A percentile compares a stretch with the other conserved stretches of the same genome.
phyloP scores from a whole-genome alignment of 2,113 vertebrate genomes.

The Chunga burmeisteri region DNA sequence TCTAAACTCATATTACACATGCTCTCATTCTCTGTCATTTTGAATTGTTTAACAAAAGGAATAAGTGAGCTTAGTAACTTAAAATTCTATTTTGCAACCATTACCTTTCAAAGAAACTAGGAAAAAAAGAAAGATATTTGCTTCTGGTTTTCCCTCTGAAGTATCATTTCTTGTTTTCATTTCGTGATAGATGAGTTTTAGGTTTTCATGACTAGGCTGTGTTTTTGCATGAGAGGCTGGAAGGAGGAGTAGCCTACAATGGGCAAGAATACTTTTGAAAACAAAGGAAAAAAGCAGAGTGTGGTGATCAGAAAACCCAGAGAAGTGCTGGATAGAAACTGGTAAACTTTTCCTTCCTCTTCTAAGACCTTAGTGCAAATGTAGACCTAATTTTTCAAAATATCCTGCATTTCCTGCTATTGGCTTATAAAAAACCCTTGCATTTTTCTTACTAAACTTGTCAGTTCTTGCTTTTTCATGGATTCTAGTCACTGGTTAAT shows the following conservation, averaged over 20 bases:
- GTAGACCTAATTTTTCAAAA: background rate
- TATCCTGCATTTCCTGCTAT: background rate
- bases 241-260: background rate
- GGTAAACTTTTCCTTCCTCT: background rate
- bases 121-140: background rate
- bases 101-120: background rate
- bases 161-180: background rate
- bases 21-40: background rate
- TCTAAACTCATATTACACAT: background rate
- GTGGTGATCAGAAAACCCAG: background rate
- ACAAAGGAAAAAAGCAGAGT: background rate
- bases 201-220: background rate
- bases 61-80: background rate
- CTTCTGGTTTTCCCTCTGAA: background rate
- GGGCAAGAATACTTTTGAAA: background rate
- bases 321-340: background rate
- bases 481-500: background rate
- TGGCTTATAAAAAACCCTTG: background rate
- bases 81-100: background rate
- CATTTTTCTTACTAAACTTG: background rate
- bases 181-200: background rate
- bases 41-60: background rate
- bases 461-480: background rate
- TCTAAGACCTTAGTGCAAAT: background rate
- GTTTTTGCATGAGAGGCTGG: fast-evolving